Evolutionary conservation across 2,797 vertebrate genomes (phyloP), one percentile per base, ranked within the genome.

Genomic region (Eidolon dupreanum): DNA sequence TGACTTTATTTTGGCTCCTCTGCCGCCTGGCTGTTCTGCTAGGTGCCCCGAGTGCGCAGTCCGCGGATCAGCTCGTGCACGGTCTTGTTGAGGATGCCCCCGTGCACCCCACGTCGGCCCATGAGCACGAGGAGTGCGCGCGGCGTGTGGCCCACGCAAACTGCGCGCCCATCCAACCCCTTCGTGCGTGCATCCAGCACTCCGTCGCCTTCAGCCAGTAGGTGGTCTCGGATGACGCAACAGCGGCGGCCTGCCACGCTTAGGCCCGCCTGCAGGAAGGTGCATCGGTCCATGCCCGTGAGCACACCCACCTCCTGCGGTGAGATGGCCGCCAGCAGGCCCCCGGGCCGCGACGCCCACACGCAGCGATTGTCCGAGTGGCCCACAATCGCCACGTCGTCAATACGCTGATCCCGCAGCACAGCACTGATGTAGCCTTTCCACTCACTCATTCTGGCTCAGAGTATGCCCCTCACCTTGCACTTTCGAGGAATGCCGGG

Each of bases 51-150:
- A 9, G 24, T 36, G 78, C 94, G 86, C 96, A 98, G 91, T 87
- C 88, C 92, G 11, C 92, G 88, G 95, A 97, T 98, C 94, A 98
- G 95, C 83, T 98, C 83, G 77, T 97, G 97, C 57, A 94, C 86
- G 0, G 96, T 98, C 93, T 97, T 98, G 92, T 98, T 98, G 81
- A 98, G 97, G 28, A 97, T 15, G 78, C 97, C 97, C 36, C 98
- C 97, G 0, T 97, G 98, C 84, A 98, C 95, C 8, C 98, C 98
- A 6, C 97, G 98, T 68, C 98, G 97, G 59, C 97, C 97, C 94
- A 97, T 95, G 57, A 98, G 93, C 97, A 98, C 98, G 12, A 98
- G 96, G 68, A 99, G 96, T 2, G 78, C 57, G 77, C 97, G 98
- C 4, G 97, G 61, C 3, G 95, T 97, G 97, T 95, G 96, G 77